A percentile compares a stretch with the other conserved stretches of the same genome.
Evolutionary conservation across 2,888 invertebrate genomes (phyloP).

Genomic region (Aphidoletes aphidimyza): DNA sequence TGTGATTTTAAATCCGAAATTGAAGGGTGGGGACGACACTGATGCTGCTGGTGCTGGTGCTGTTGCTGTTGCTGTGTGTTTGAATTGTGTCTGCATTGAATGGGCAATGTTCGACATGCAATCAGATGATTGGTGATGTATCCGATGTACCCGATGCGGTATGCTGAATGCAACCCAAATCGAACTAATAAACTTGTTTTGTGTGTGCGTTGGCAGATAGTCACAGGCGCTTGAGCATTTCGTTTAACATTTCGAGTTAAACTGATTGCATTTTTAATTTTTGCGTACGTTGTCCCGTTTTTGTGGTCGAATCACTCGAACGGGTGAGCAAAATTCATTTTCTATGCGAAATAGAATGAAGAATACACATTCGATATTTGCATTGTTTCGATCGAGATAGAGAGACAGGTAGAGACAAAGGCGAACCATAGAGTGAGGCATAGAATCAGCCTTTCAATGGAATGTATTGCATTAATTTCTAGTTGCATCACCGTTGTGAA

Average conservation of each 20-base stretch:
- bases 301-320: no score
- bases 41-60: no score
- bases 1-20: constrained; percentile 42
- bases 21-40: no score
- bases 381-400: background rate
- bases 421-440: no score
- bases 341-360: background rate
- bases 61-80: no score
- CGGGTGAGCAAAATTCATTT: no score
- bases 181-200: constrained; percentile 39
- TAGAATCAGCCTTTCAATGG: background rate
- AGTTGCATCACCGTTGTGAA: background rate
- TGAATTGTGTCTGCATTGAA: no score
- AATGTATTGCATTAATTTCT: background rate
- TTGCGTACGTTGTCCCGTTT: background rate
- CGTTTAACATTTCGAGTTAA: background rate
- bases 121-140: constrained; percentile 7
- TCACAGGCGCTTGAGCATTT: constrained; percentile 17
- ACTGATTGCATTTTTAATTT: constrained; percentile 38
- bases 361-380: background rate
- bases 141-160: background rate
- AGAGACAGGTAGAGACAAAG: no score
- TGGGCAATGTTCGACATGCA: constrained; percentile 13
- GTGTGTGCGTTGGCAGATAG: constrained; percentile 30
- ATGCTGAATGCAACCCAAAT: no score